These are phyloP conservation scores for Nowickia ferox DNA, from an alignment of 2,888 invertebrate genomes.

Conservation along the genomic window DNA sequence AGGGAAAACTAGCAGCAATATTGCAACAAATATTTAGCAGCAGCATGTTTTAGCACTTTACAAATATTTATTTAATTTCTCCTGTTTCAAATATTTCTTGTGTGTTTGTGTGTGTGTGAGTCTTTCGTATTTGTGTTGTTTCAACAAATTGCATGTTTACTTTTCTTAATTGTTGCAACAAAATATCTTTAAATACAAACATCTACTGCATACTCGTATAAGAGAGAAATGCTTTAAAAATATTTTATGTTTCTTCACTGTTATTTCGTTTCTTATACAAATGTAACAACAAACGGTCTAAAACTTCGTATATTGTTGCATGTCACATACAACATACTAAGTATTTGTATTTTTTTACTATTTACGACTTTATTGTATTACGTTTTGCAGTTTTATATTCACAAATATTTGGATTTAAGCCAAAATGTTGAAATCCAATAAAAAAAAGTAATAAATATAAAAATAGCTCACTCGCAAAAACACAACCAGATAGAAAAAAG, in stretches of 20 bases:
- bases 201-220: background rate
- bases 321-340: conserved; percentile 50
- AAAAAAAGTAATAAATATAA: conserved; percentile 14
- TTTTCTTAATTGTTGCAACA: conserved; percentile 70
- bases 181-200: conserved; percentile 57
- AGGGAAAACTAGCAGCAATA: conserved; percentile 6
- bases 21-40: conserved; percentile 55
- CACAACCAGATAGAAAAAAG: background rate
- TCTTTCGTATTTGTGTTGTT: conserved; percentile 48
- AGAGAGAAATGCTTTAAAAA: conserved; percentile 28
- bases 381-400: conserved; percentile 46
- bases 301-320: conserved; percentile 65
- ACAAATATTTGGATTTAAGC: conserved; percentile 60
- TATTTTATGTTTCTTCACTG: conserved; percentile 46
- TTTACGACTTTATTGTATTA: conserved; percentile 9
- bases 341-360: background rate
- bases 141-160: conserved; percentile 71
- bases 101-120: background rate
- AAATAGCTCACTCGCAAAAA: conserved; percentile 57
- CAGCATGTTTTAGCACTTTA: conserved; percentile 57
- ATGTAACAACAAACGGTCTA: conserved; percentile 67
- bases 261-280: conserved; percentile 54
- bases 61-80: conserved; percentile 58
- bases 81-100: conserved; percentile 29
- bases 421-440: conserved; percentile 46